Percentiles rank a stretch among this genome's conserved stretches.
These are phyloP conservation scores for Centruroides vittatus DNA, from an alignment of 1,140 invertebrate genomes.

Conservation along the genomic window DNA sequence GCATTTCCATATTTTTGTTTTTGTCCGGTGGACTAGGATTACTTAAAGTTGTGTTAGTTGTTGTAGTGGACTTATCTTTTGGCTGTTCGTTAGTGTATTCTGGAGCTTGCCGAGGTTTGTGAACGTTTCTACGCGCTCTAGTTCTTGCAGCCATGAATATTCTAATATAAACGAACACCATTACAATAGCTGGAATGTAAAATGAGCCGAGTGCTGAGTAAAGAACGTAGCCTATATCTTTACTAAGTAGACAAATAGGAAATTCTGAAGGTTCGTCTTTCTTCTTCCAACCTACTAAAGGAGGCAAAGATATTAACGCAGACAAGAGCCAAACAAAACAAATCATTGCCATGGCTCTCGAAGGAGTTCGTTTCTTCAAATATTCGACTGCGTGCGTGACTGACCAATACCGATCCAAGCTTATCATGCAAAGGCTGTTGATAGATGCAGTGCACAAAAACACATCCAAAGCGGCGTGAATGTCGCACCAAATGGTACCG, in stretches of 20 bases:
- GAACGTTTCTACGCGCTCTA: slow-evolving; percentile 46
- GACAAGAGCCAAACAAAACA: slow-evolving; percentile 86
- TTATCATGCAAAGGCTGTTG: slow-evolving; percentile 91
- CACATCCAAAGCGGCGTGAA: slow-evolving; percentile 88
- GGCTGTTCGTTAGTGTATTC: slow-evolving; percentile 12
- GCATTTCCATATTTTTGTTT: neutral
- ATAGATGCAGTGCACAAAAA: slow-evolving; percentile 88
- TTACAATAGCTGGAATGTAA: slow-evolving; percentile 95
- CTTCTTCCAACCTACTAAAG: slow-evolving; percentile 88
- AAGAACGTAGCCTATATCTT: slow-evolving; percentile 91
- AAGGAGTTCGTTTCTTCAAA: slow-evolving; percentile 82
- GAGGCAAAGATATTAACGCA: slow-evolving; percentile 90
- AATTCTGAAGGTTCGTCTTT: slow-evolving; percentile 13
- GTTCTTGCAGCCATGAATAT: slow-evolving; percentile 95
- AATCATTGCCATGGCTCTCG: slow-evolving; percentile 85
- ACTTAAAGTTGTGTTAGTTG: slow-evolving; percentile 22
- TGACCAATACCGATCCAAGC: slow-evolving; percentile 90
- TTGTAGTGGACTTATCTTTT: slow-evolving; percentile 19
- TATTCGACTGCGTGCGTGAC: slow-evolving; percentile 92
- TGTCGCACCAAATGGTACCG: slow-evolving; percentile 73
- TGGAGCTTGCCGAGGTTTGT: slow-evolving; percentile 6
- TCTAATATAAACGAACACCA: slow-evolving; percentile 97
- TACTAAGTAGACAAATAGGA: slow-evolving; percentile 42
- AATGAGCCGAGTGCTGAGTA: slow-evolving; percentile 96
- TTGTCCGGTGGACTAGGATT: slow-evolving; percentile 21